phyloP scores from a whole-genome alignment of 2,888 invertebrate genomes.

The Acrocera orbiculus region DNA sequence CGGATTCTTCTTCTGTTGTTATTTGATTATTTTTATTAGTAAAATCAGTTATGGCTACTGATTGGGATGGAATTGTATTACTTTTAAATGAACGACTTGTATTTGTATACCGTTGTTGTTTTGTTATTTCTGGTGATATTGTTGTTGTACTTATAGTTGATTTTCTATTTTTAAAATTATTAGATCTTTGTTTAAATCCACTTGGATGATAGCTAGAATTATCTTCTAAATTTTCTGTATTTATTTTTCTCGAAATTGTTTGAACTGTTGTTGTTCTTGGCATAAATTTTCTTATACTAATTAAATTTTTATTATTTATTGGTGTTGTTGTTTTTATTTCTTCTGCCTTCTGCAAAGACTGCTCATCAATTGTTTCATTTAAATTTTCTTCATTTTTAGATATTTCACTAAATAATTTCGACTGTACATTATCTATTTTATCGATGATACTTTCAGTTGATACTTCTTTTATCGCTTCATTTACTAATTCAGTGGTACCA shows the following conservation, averaged over 20 bases:
- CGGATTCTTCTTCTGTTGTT: slow-evolving; percentile 27
- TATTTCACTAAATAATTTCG: slow-evolving; percentile 63
- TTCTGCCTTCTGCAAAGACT: too few species aligned
- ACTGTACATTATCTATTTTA: slow-evolving; percentile 68
- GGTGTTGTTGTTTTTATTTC: slow-evolving; percentile 30
- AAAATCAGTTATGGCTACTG: slow-evolving; percentile 32
- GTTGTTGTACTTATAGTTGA: slow-evolving; percentile 34
- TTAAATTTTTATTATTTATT: slow-evolving; percentile 40
- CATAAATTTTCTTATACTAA: slow-evolving; percentile 48
- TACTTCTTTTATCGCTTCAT: slow-evolving; percentile 7
- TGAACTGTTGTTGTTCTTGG: slow-evolving; percentile 29
- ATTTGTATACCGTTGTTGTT: slow-evolving; percentile 23
- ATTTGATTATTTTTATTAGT: slow-evolving; percentile 46
- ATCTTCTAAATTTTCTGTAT: slow-evolving; percentile 40
- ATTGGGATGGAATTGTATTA: slow-evolving; percentile 36
- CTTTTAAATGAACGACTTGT: slow-evolving; percentile 37
- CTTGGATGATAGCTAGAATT: slow-evolving; percentile 42
- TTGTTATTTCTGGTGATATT: slow-evolving; percentile 15
- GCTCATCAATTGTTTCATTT: too few species aligned
- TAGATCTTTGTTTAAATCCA: slow-evolving; percentile 39
- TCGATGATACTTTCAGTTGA: slow-evolving; percentile 77
- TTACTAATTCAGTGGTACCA: slow-evolving; percentile 4
- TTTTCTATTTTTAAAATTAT: slow-evolving; percentile 36
- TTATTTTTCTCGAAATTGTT: slow-evolving; percentile 25
- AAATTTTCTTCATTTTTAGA: too few species aligned